Evolutionary conservation across 2,113 vertebrate species (phyloP).

Genomic region (Neotoma lepida): DNA sequence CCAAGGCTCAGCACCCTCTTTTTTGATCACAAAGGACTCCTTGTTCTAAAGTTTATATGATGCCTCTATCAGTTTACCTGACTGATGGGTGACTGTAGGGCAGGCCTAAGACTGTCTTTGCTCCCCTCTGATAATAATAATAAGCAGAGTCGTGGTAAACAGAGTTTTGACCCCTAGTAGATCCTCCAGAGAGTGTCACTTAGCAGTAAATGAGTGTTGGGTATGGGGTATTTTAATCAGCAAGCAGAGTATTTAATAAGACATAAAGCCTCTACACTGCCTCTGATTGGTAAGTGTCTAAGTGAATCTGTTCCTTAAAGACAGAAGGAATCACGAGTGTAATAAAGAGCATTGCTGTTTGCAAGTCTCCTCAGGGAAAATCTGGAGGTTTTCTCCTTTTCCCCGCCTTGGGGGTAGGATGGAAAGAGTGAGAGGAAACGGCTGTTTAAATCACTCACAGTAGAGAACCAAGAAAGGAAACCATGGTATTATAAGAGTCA

Average conservation of each 20-base stretch:
- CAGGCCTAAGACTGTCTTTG: background rate
- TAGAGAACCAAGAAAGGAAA: background rate
- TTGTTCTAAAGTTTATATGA: background rate
- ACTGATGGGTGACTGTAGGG: background rate
- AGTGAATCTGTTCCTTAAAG: conserved; percentile 18
- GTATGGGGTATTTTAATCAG: background rate
- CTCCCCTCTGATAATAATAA: background rate
- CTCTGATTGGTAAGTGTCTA: background rate
- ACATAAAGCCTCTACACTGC: background rate
- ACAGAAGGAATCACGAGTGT: background rate
- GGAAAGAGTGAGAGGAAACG: background rate
- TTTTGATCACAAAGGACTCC: background rate
- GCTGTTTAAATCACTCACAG: background rate
- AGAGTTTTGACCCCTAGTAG: background rate
- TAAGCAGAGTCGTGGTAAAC: background rate
- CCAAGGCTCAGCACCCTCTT: background rate
- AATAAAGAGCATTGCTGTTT: conserved; percentile 1
- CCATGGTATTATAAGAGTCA: background rate
- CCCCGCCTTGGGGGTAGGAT: background rate
- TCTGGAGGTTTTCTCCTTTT: background rate
- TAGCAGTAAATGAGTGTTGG: background rate
- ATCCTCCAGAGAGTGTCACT: background rate
- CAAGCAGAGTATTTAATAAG: background rate
- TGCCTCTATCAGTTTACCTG: background rate
- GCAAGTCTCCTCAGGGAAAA: background rate